These are phyloP conservation scores for Pseudobourletiella spinata DNA, from an alignment of 1,140 invertebrate species.

Conservation along the genomic window DNA sequence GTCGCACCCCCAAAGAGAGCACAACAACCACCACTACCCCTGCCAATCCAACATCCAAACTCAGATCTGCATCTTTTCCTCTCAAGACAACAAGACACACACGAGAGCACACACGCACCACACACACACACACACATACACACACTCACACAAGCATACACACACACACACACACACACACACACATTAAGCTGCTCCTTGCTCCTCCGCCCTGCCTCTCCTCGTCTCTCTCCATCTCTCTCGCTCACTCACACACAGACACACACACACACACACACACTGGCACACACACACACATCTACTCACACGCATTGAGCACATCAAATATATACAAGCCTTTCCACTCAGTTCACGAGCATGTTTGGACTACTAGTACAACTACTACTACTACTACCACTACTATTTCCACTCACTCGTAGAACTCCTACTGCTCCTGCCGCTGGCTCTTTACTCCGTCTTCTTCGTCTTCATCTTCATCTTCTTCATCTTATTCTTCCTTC, in stretches of 20 bases:
- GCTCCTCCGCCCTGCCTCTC: no score
- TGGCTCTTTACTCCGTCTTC: no score
- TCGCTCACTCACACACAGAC: not conserved
- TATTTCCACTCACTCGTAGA: no score
- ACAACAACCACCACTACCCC: constrained; percentile 20
- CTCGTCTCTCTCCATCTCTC: no score
- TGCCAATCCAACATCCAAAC: constrained; percentile 14
- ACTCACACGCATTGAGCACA: not conserved
- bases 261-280: not conserved
- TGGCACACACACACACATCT: constrained; percentile 9
- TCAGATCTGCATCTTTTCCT: constrained; percentile 18
- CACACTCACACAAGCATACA: no score
- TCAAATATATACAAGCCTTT: not conserved
- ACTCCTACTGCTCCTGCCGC: no score
- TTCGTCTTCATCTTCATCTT: no score
- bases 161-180: not conserved
- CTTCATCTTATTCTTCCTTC: no score
- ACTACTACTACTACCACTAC: no score
- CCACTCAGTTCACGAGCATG: no score
- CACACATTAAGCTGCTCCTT: not conserved
- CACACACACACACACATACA: not conserved
- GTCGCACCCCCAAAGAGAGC: not conserved
- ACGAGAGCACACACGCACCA: not conserved
- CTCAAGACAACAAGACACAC: not conserved
- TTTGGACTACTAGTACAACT: no score